These are phyloP conservation scores for Autographa pulchrina DNA, from an alignment of 2,888 invertebrate genomes.

Conservation along the genomic window DNA sequence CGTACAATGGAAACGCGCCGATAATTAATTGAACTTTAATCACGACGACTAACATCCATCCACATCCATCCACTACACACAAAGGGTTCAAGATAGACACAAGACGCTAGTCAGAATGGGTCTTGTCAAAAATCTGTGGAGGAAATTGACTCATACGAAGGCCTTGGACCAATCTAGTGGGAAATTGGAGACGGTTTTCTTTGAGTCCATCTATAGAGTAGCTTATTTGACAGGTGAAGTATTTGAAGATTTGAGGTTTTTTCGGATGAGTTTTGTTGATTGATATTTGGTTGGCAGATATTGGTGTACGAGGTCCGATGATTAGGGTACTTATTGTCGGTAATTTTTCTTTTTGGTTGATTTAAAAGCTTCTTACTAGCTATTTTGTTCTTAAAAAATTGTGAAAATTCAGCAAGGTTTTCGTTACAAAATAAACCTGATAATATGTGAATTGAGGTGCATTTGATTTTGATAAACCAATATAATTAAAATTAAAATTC, in stretches of 20 bases:
- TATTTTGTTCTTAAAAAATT: no score
- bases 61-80: constrained; percentile 11
- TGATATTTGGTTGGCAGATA: not conserved
- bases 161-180: constrained; percentile 76
- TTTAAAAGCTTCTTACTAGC: no score
- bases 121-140: constrained; percentile 66
- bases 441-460: no score
- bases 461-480: no score
- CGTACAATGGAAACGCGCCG: constrained; percentile 60
- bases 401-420: no score
- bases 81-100: constrained; percentile 9
- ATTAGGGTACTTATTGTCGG: not conserved
- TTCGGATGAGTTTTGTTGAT: not conserved
- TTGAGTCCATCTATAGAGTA: constrained; percentile 77
- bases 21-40: constrained; percentile 55
- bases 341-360: not conserved
- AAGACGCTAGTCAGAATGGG: constrained; percentile 62
- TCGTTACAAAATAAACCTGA: no score
- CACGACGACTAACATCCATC: constrained; percentile 25
- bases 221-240: constrained; percentile 76
- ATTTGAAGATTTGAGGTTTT: constrained; percentile 7
- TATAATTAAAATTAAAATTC: no score
- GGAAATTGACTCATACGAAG: constrained; percentile 72
- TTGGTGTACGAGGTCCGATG: not conserved
- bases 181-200: constrained; percentile 76